Evolutionary conservation across 2,888 invertebrate genomes (phyloP).

Genomic region (Metallyticus violacea): DNA sequence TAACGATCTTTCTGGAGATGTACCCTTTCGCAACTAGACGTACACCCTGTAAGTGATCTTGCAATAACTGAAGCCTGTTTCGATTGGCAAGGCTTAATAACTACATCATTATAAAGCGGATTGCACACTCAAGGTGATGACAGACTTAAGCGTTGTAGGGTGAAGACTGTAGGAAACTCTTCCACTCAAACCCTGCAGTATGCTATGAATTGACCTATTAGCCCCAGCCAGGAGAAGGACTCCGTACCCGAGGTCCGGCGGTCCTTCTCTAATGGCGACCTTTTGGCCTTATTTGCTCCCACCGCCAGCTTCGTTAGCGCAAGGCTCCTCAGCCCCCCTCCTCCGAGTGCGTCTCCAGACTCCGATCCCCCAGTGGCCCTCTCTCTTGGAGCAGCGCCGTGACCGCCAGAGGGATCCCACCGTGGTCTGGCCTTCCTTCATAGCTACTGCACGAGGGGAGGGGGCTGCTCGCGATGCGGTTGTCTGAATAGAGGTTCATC

Average conservation of each 20-base stretch:
- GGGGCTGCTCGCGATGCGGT: constrained; percentile 19
- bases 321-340: constrained; percentile 39
- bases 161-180: neutral
- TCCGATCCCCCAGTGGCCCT: constrained; percentile 35
- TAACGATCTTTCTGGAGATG: too few relatives aligned
- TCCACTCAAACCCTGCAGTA: constrained; percentile 27
- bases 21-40: too few relatives aligned
- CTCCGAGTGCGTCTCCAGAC: constrained; percentile 32
- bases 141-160: neutral
- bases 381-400: constrained; percentile 12
- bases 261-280: constrained; percentile 47
- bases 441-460: neutral
- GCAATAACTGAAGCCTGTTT: neutral
- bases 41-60: neutral
- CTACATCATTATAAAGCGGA: neutral
- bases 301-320: constrained; percentile 41
- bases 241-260: constrained; percentile 43
- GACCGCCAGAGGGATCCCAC: constrained; percentile 24
- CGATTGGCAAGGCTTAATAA: too few relatives aligned
- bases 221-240: constrained; percentile 37
- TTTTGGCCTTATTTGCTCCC: constrained; percentile 43
- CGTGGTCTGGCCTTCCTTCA: constrained; percentile 21
- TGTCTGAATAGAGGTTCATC: constrained; percentile 40
- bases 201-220: constrained; percentile 53
- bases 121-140: neutral